Conservation (phyloP, 2,113 vertebrate genomes). For the Bos taurus region DNA sequence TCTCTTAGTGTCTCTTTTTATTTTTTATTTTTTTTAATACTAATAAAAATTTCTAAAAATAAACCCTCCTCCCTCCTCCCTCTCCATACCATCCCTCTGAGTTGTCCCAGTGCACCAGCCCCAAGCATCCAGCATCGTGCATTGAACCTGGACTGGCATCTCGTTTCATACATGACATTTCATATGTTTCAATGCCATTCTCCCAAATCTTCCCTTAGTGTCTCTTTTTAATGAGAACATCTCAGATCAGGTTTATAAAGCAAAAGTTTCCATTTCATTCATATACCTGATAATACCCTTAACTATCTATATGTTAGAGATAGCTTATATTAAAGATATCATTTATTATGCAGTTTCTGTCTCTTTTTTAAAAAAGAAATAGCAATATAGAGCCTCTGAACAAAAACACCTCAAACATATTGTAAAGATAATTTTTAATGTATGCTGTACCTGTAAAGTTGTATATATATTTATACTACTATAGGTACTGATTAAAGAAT, state of each 20-base stretch:
- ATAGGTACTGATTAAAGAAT: neutral
- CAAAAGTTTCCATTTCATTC: neutral
- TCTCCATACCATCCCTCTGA: too few relatives aligned
- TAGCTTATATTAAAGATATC: neutral
- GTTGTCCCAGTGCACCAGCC: too few relatives aligned
- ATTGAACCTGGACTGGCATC: too few relatives aligned
- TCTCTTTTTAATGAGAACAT: neutral
- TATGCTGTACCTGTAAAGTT: neutral
- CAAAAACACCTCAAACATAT: neutral
- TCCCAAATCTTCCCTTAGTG: neutral
- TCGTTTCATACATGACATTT: too few relatives aligned
- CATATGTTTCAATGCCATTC: too few relatives aligned
- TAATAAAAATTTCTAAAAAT: too few relatives aligned
- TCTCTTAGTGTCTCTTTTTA: neutral
- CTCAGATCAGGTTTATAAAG: neutral
- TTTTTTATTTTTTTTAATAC: too few relatives aligned
- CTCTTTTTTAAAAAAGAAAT: neutral
- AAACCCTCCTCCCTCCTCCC: too few relatives aligned
- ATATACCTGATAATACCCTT: neutral
- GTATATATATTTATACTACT: neutral
- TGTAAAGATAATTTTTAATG: neutral
- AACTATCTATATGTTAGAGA: neutral
- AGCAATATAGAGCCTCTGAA: neutral
- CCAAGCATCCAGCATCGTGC: too few relatives aligned
- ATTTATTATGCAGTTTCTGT: neutral